Percentiles rank a stretch among this genome's conserved stretches.
Conservation (phyloP, 2,113 vertebrate species). For the Pimephales promelas region DNA sequence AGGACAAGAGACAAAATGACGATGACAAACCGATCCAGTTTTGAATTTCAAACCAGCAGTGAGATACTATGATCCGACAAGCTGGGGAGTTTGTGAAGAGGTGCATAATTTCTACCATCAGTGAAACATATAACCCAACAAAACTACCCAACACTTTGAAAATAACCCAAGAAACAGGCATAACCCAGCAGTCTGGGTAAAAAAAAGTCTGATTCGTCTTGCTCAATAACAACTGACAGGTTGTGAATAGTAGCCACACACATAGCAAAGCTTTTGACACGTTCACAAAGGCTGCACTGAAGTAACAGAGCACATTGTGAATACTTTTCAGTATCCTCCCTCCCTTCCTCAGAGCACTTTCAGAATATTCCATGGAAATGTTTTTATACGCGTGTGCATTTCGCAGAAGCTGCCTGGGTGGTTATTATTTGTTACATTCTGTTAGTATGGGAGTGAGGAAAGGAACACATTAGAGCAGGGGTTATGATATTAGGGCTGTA, state of each 20-base stretch:
- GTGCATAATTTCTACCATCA: no score
- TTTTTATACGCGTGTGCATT: neutral
- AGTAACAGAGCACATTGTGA: constrained; percentile 9
- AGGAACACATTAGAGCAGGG: neutral
- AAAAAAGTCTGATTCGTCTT: neutral
- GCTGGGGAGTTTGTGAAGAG: neutral
- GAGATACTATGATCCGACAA: no score
- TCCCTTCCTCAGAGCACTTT: constrained; percentile 36
- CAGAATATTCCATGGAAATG: constrained; percentile 42
- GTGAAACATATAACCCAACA: no score
- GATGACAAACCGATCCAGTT: no score
- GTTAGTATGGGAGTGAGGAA: neutral
- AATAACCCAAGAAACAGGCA: no score
- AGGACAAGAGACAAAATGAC: no score
- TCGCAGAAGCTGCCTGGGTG: neutral
- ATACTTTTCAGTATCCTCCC: constrained; percentile 40
- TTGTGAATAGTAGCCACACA: constrained; percentile 45
- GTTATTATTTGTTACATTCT: constrained; percentile 20
- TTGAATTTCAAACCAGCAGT: no score
- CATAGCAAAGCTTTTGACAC: constrained; percentile 29
- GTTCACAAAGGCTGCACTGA: neutral
- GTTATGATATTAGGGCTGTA: neutral
- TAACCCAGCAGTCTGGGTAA: no score
- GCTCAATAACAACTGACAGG: constrained; percentile 36
- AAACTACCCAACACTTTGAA: no score